These are phyloP conservation scores for Eublepharis macularius DNA, from an alignment of 2,113 vertebrate species.

Conservation along the genomic window DNA sequence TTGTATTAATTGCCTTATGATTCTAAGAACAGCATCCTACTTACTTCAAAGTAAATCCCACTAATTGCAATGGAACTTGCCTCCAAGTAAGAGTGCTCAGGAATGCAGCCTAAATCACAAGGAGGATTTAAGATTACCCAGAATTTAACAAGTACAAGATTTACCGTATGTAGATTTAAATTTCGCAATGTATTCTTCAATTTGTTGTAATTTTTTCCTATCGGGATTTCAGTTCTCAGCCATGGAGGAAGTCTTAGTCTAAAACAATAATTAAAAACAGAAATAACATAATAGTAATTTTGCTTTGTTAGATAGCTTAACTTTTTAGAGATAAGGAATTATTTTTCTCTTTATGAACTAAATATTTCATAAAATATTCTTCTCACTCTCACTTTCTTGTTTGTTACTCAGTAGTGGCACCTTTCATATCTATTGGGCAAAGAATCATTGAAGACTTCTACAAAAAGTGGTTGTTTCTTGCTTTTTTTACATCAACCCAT, in stretches of 20 bases:
- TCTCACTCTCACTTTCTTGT: neutral
- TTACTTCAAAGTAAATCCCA: neutral
- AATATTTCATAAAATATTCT: neutral
- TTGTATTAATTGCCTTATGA: neutral
- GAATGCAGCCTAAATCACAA: neutral
- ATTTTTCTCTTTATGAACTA: neutral
- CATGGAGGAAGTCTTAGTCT: slow-evolving; percentile 94
- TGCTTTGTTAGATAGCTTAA: neutral
- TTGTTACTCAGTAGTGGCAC: neutral
- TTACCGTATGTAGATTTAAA: slow-evolving; percentile 95
- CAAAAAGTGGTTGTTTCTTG: neutral
- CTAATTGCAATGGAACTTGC: neutral
- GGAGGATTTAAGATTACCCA: neutral
- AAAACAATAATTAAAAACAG: slow-evolving; percentile 44
- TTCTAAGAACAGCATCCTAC: neutral
- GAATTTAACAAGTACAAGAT: slow-evolving; percentile 32
- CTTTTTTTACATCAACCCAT: neutral
- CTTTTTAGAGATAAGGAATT: neutral
- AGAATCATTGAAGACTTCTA: neutral
- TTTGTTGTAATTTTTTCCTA: slow-evolving; percentile 94
- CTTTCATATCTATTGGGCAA: neutral
- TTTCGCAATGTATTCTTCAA: slow-evolving; percentile 91
- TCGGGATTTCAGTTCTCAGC: slow-evolving; percentile 96
- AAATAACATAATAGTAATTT: neutral
- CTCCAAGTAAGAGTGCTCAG: neutral